Base-by-base conservation (phyloP, 2,888 invertebrate species). In the Chymomyza fuscimana region DNA sequence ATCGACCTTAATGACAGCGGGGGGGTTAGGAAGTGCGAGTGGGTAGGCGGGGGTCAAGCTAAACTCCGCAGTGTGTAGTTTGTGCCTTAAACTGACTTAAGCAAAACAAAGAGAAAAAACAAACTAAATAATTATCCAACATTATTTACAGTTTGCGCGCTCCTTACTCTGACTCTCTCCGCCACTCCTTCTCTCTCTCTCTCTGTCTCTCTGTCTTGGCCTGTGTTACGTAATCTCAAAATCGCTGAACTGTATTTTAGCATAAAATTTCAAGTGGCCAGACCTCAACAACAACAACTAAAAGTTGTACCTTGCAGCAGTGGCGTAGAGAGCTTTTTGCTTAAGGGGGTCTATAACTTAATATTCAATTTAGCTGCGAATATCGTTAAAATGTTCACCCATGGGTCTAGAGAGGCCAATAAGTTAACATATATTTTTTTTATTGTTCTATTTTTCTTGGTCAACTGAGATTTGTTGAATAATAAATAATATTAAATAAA, bases 81-180 rank as follows among this genome's bases (percentile, higher is more conserved):
- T 56, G 63, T 77, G 75, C 70, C 63, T 70, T 76, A 70, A 84
- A 82, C 76, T 76, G 73, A 67, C 80, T 69, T 63, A 15, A 19
- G 12, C 52, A 63, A 52, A 46, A 25, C 63, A 40, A 64, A 19
- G 4, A n/a, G 40, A 68, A 63, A 75, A 74, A 76, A 73, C 76
- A 84, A 85, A 86, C 84, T 86, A 86, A 86, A 86, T 86, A 85
- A 85, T 85, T 86, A 86, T 82, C 81, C 66, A 73, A 80, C 84
- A 86, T 85, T 84, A 86, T 82, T 85, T 82, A 84, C 84, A 83
- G 83, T 80, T 82, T 72, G 75, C 82, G 86, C 81, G 81, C 74
- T 73, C 7, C 32, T 76, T 72, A 62, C 63, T 50, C 70, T 12
- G 15, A 19, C 71, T 9, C 50, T 9, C 32, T 7, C 6, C 6